phyloP scores from a whole-genome alignment of 2,113 vertebrate species.

The Aramus guarauna region DNA sequence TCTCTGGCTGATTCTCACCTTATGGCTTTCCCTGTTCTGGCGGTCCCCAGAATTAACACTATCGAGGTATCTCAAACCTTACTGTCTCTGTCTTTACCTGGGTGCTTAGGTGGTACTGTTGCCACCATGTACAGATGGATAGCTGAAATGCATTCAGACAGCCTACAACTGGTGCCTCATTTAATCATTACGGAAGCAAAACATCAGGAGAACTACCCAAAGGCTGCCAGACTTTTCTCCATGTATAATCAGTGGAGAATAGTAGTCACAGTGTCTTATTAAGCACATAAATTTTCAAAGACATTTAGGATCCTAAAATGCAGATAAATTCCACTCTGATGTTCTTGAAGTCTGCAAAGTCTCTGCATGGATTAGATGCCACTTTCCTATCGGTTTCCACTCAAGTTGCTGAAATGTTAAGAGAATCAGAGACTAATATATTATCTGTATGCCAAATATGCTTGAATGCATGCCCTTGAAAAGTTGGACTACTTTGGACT shows the following conservation, averaged over 20 bases:
- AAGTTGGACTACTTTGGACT: background rate
- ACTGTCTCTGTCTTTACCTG: background rate
- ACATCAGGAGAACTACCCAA: background rate
- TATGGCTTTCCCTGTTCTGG: background rate
- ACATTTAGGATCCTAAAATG: background rate
- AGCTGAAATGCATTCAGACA: background rate
- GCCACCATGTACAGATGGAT: background rate
- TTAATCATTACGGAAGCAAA: background rate
- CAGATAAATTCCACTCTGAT: background rate
- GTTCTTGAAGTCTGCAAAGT: background rate
- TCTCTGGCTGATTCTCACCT: background rate
- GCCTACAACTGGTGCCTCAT: background rate
- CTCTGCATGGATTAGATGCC: background rate
- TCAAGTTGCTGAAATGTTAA: background rate
- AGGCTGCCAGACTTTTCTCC: background rate
- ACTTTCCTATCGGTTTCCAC: background rate
- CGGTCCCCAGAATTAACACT: background rate
- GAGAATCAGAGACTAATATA: background rate
- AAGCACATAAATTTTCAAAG: background rate
- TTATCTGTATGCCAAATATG: background rate
- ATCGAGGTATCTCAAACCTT: background rate
- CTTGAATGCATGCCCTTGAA: background rate
- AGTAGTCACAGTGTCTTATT: background rate
- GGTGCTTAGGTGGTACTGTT: background rate
- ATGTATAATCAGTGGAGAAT: background rate